Conservation (phyloP, 2,113 vertebrate genomes). For the Lamprotornis superbus region DNA sequence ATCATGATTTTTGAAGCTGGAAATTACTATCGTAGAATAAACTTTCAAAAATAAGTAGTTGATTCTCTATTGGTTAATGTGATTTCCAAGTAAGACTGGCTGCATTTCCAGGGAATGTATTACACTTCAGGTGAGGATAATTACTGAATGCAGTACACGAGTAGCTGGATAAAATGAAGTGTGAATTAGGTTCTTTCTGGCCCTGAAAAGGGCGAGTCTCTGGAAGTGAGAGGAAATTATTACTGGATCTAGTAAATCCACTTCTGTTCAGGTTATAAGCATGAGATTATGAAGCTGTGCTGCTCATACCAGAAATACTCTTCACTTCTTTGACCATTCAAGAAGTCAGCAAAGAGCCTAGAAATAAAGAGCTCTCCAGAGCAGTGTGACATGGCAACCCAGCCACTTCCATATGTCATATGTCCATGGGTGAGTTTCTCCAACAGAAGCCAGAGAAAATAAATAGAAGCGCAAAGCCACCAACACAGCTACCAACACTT, state of each 20-base stretch:
- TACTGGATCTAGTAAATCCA: neutral
- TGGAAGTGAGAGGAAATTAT: neutral
- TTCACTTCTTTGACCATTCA: neutral
- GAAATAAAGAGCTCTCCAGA: neutral
- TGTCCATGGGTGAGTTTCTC: neutral
- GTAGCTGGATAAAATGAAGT: neutral
- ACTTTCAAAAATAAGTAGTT: neutral
- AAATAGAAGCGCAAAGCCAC: neutral
- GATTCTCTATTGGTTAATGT: neutral
- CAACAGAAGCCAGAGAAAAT: neutral
- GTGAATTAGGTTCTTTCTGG: neutral
- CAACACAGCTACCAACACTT: neutral
- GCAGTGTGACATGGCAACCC: neutral
- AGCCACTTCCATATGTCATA: neutral
- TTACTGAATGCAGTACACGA: neutral
- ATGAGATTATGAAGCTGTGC: neutral
- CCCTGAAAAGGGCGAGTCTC: neutral
- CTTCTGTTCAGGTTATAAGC: neutral
- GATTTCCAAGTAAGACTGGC: neutral
- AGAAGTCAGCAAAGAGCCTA: neutral
- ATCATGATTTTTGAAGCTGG: neutral
- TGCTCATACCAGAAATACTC: neutral
- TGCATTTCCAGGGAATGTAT: neutral
- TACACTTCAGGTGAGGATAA: neutral
- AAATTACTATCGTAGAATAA: neutral